phyloP scores from a whole-genome alignment of 1,140 invertebrate species.

The Tetramorium parvispinum region DNA sequence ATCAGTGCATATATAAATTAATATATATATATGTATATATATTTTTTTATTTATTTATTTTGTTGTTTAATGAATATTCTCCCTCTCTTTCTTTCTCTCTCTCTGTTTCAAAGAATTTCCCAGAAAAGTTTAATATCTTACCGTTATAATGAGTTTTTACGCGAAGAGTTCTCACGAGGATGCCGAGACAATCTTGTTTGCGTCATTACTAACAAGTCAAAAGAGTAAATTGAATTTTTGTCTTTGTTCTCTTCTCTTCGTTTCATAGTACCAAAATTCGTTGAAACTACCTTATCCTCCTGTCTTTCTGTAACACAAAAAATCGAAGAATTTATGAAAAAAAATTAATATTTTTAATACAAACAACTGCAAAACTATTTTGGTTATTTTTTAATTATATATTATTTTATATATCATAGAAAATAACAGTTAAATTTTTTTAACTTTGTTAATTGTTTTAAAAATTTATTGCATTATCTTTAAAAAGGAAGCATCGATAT shows the following conservation, averaged over 20 bases:
- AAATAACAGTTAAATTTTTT: too few relatives aligned
- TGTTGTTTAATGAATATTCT: not conserved
- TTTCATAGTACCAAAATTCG: not conserved
- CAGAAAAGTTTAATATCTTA: constrained; percentile 24
- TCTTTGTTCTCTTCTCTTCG: not conserved
- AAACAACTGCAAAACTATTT: not conserved
- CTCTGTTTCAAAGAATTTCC: not conserved
- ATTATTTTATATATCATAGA: not conserved
- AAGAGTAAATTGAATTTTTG: constrained; percentile 28
- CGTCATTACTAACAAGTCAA: not conserved
- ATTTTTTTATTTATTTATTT: not conserved
- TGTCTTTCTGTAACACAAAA: not conserved
- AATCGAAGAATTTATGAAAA: not conserved
- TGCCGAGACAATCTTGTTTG: constrained; percentile 18
- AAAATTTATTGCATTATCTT: not conserved
- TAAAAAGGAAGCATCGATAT: not conserved
- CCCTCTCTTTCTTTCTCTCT: not conserved
- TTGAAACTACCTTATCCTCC: not conserved
- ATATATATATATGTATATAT: too few relatives aligned
- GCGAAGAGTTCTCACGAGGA: not conserved
- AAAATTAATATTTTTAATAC: not conserved
- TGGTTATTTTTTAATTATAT: not conserved
- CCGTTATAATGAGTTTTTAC: constrained; percentile 18
- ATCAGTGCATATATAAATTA: not conserved
- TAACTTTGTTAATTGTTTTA: not conserved